Percentiles rank a stretch among this genome's conserved stretches.
Conservation (phyloP, 1,140 invertebrate genomes). For the honey bee (Apis mellifera) region Amel_HAv3.1 CM009932.2:4855501-4856000, state of each 20-base stretch:
- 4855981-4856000: not conserved
- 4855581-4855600: no score
- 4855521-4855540: no score
- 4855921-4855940: not conserved
- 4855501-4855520: no score
- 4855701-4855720: conserved; percentile 13
- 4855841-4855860: conserved; percentile 20
- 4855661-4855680: not conserved
- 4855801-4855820: not conserved
- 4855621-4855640: no score
- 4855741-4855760: not conserved
- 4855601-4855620: not conserved
- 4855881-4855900: not conserved
- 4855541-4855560: no score
- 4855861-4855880: not conserved
- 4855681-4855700: conserved; percentile 13
- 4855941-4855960: no score
- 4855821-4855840: not conserved
- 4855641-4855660: not conserved
- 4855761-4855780: not conserved
- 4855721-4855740: not conserved
- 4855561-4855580: no score
- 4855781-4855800: not conserved
- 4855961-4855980: not conserved
- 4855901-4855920: not conserved